Conservation (phyloP, 2,888 invertebrate genomes). For the Idaea dimidiata region DNA sequence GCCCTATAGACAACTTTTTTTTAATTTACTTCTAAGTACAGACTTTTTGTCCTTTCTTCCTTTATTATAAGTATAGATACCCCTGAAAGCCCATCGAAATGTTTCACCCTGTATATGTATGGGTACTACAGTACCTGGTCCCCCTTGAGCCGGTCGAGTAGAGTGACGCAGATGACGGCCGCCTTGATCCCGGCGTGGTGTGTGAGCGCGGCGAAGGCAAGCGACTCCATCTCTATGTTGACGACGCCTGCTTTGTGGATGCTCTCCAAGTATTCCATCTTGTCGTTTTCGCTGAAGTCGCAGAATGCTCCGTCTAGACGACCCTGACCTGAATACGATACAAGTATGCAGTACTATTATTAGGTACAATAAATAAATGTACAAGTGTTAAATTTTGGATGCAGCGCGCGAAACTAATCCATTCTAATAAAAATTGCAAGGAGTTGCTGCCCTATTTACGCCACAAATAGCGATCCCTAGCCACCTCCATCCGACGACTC, state of each 20-base stretch:
- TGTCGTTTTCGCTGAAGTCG: slow-evolving; percentile 94
- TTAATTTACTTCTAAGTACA: too few relatives aligned
- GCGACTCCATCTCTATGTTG: slow-evolving; percentile 98
- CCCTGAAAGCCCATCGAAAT: too few relatives aligned
- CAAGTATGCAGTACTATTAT: too few relatives aligned
- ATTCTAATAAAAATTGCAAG: too few relatives aligned
- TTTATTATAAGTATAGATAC: too few relatives aligned
- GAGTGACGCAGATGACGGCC: slow-evolving; percentile 95
- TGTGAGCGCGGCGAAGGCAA: slow-evolving; percentile 95
- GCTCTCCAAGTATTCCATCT: slow-evolving; percentile 91
- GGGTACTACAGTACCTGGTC: slow-evolving; percentile 87
- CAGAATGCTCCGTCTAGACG: slow-evolving; percentile 98
- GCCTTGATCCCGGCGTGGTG: slow-evolving; percentile 95
- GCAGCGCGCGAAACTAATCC: neutral
- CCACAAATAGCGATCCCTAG: too few relatives aligned
- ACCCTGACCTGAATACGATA: slow-evolving; percentile 87
- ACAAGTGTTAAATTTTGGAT: slow-evolving; percentile 2
- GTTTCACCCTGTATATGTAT: too few relatives aligned
- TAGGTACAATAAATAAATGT: neutral
- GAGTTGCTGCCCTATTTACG: too few relatives aligned
- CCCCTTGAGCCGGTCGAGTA: slow-evolving; percentile 94
- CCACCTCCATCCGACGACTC: too few relatives aligned
- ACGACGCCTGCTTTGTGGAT: slow-evolving; percentile 90
- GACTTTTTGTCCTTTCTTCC: too few relatives aligned
- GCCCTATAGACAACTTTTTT: too few relatives aligned